phyloP scores from a whole-genome alignment of 2,797 vertebrate genomes.

The Hafferia zeledoni region DNA sequence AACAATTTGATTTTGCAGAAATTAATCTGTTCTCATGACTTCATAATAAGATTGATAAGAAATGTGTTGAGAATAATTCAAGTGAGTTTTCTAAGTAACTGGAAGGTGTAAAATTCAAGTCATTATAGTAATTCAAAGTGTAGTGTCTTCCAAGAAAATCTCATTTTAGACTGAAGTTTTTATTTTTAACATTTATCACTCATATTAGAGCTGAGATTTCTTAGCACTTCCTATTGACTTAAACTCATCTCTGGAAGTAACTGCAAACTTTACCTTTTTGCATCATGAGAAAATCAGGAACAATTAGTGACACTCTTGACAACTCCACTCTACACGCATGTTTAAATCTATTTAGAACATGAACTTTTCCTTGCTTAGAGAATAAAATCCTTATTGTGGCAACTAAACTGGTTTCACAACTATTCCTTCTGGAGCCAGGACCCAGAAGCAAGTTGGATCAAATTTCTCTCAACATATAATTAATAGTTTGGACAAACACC shows the following conservation, averaged over 20 bases:
- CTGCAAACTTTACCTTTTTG: neutral
- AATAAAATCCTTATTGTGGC: neutral
- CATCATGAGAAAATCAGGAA: neutral
- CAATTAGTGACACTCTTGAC: neutral
- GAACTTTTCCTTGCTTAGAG: neutral
- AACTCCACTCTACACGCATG: neutral
- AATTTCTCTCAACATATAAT: neutral
- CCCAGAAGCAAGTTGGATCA: neutral
- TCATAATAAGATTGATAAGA: conserved; percentile 18
- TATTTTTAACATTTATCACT: neutral
- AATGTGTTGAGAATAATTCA: conserved; percentile 28
- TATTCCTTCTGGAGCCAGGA: neutral
- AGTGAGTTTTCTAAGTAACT: neutral
- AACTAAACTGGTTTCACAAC: neutral
- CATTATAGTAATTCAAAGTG: neutral
- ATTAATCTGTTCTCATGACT: conserved; percentile 23
- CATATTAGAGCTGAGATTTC: neutral
- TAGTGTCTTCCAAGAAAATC: neutral
- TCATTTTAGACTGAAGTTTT: neutral
- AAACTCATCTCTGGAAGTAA: neutral
- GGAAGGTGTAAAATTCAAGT: conserved; percentile 29
- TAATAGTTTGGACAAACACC: neutral
- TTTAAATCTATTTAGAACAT: neutral
- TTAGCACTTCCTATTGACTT: neutral
- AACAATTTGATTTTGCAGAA: conserved; percentile 22